Evolutionary conservation across 2,797 vertebrate species (phyloP), one percentile per base, ranked within the genome.

Genomic region (Sebastiscus tertius): DNA sequence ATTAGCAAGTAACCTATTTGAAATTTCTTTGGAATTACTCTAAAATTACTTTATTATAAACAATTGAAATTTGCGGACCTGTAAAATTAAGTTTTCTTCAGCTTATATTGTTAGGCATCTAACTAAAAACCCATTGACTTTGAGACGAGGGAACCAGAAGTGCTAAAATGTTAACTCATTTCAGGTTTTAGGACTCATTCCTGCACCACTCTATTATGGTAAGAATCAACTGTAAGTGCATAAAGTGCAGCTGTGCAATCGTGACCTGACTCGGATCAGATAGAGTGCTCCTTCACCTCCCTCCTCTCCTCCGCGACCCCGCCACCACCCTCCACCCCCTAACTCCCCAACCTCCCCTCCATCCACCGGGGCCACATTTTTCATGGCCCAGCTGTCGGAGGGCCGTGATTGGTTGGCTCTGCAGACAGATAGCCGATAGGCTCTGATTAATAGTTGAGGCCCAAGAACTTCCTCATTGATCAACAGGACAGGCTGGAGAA

Each of bases 361-460:
- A 80, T 89, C 88, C 83, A 72, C 86, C 76, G 78, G 65, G 87
- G 87, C 83, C 90, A 94, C 95, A 96, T 96, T 96, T 96, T 95
- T 96, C 95, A 96, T 94, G 93, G 91, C 89, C 93, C 88, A 93
- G 94, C 96, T 96, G 96, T 96, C 95, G 83, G 90, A 91, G 81
- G 61, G 73, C 90, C 80, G 88, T 96, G 95, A 96, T 96, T 96
- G 96, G 96, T 96, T 95, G 95, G 94, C 94, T 84, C 89, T 42
- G 93, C 81, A 92, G 96, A 96, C 95, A 96, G 95, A 96, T 96
- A 94, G 93, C 95, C 96, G 94, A 96, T 96, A 95, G 94, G 94
- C 90, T 90, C 94, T 96, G 96, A 96, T 96, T 96, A 96, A 96
- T 96, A 95, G 95, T 92, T 91, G 94, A 93, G 93, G 95, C 90